phyloP scores from a whole-genome alignment of 2,888 invertebrate genomes.

The Mimumesa dahlbomi region DNA sequence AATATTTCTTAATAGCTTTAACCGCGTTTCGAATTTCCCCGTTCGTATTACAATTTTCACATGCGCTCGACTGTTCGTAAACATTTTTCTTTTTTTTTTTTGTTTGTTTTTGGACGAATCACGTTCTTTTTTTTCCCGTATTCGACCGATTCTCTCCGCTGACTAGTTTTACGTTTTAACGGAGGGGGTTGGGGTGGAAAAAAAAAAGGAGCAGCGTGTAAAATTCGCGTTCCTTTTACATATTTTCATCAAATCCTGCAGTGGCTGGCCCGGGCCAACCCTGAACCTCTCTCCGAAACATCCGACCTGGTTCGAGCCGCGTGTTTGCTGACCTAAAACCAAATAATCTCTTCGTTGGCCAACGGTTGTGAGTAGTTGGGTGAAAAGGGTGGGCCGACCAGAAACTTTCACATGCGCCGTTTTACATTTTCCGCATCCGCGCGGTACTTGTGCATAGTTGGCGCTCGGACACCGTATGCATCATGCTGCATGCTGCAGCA shows the following conservation, averaged over 20 bases:
- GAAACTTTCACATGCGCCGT: conserved; percentile 33
- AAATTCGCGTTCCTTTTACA: conserved; percentile 7
- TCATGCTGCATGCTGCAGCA: conserved; percentile 6
- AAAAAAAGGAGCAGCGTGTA: background rate
- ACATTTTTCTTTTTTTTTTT: conserved; percentile 21
- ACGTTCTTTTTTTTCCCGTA: conserved; percentile 1
- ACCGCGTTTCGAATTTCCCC: conserved; percentile 27
- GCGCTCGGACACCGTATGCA: conserved; percentile 11
- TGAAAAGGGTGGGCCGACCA: conserved; percentile 22
- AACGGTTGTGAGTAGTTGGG: conserved; percentile 28
- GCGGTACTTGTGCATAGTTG: conserved; percentile 4
- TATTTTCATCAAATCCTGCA: conserved; percentile 31
- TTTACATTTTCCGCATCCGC: conserved; percentile 29
- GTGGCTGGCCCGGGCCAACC: conserved; percentile 19
- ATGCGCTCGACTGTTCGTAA: conserved; percentile 9
- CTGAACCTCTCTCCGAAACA: conserved; percentile 34
- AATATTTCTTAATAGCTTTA: conserved; percentile 8
- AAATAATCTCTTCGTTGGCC: conserved; percentile 51
- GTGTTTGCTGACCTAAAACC: conserved; percentile 53
- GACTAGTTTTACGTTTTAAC: conserved; percentile 14
- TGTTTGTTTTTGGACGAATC: conserved; percentile 10
- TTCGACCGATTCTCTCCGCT: conserved; percentile 1
- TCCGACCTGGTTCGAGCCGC: conserved; percentile 40
- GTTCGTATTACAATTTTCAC: conserved; percentile 3
- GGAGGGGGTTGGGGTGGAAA: background rate